Percentiles rank a stretch among this genome's conserved stretches.
Conservation (phyloP, 1,140 invertebrate species). For the Aphelenchoides besseyi region DNA sequence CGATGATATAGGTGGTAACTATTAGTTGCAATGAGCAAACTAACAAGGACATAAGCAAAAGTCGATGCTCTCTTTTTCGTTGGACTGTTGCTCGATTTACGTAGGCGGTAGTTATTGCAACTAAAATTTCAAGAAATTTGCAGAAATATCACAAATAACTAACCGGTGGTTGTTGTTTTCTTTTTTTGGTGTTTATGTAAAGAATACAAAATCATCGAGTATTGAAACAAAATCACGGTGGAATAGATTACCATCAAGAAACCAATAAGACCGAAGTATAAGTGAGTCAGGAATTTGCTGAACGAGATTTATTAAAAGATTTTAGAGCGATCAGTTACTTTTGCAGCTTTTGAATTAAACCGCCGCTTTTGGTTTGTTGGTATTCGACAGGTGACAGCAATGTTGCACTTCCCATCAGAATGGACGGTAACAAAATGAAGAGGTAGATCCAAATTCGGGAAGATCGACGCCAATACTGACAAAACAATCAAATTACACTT, state of each 20-base stretch:
- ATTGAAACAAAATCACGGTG: neutral
- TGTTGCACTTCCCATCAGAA: neutral
- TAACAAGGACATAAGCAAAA: neutral
- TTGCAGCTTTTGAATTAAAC: neutral
- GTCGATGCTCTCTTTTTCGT: neutral
- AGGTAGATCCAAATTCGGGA: neutral
- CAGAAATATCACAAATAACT: neutral
- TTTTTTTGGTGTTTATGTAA: constrained; percentile 8
- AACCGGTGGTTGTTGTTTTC: neutral
- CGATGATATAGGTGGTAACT: neutral
- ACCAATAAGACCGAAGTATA: neutral
- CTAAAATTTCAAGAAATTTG: neutral
- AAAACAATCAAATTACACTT: neutral
- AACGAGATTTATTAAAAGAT: neutral
- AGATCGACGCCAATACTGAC: neutral
- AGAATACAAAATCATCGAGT: neutral
- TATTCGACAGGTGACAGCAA: neutral
- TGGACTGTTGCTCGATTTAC: neutral
- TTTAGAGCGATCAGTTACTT: neutral
- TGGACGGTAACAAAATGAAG: neutral
- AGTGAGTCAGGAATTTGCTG: neutral
- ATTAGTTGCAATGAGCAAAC: neutral
- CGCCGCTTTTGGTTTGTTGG: neutral
- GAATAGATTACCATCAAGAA: neutral
- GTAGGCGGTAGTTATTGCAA: neutral